A percentile compares a stretch with the other conserved stretches of the same genome.
These are phyloP conservation scores for Cinclus cinclus DNA, from an alignment of 2,113 vertebrate genomes.

Conservation along the genomic window DNA sequence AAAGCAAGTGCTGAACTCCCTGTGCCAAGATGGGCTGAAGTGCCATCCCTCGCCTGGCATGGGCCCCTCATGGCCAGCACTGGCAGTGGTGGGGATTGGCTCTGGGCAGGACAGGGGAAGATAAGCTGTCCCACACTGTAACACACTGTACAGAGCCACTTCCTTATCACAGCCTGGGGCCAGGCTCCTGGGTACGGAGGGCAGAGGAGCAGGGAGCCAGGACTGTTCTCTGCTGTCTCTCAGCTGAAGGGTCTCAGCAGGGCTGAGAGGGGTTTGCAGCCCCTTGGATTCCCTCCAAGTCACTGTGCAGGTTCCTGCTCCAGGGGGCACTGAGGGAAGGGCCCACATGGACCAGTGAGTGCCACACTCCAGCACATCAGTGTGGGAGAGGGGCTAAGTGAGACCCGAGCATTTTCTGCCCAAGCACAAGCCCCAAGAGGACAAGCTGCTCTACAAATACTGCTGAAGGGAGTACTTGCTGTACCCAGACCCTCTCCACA, in stretches of 20 bases:
- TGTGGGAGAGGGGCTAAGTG: not conserved
- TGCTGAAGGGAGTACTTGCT: not conserved
- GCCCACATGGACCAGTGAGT: rapidly evolving
- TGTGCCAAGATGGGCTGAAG: not conserved
- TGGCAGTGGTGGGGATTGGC: not conserved
- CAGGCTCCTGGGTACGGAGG: not conserved
- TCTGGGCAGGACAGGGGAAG: not conserved
- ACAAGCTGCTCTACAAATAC: not conserved
- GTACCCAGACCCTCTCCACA: not conserved
- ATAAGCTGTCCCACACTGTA: not conserved
- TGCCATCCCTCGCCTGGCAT: not conserved
- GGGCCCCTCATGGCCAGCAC: not conserved
- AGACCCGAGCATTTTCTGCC: rapidly evolving
- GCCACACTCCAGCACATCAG: not conserved
- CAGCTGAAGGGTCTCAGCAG: not conserved
- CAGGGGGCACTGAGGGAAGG: not conserved
- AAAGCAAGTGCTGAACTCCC: not conserved
- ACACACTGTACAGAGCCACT: not conserved
- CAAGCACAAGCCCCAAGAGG: rapidly evolving
- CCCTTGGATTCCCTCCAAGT: not conserved
- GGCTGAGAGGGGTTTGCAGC: not conserved
- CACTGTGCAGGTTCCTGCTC: not conserved
- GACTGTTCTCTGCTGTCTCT: not conserved
- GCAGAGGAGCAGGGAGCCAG: not conserved
- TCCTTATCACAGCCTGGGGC: not conserved